Base-by-base conservation (phyloP, 2,888 invertebrate species). In the Platypus cylindrus region DNA sequence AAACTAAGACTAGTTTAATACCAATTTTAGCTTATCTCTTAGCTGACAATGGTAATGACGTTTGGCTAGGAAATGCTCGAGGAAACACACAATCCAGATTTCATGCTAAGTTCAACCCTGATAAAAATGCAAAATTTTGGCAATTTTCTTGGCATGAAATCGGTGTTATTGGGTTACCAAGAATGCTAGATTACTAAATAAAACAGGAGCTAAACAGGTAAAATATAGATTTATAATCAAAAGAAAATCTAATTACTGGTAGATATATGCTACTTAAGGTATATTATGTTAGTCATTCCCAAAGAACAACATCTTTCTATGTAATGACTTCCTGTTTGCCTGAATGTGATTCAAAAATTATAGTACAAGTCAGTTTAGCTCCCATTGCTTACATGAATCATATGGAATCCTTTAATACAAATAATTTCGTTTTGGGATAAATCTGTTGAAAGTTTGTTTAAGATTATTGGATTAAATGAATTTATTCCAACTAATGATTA, bases 241-340 rank as follows among this genome's bases (percentile, higher is more conserved):
- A n/a, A n/a, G n/a, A n/a, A n/a, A n/a, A n/a, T n/a, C n/a, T n/a
- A n/a, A n/a, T n/a, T n/a, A n/a, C n/a, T n/a, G n/a, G n/a, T n/a
- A n/a, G n/a, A n/a, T n/a, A n/a, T n/a, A n/a, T n/a, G n/a, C n/a
- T n/a, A n/a, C n/a, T 25, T 25, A n/a, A 20, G 29, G 49, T 90
- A 0, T 77, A 78, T 49, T 87, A 86, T 53, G 60, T 82, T 1
- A 89, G 87, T 0, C 84, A 87, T 54, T 89, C 85, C 0, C 75
- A 76, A 56, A 87, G 85, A 3, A 74, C 77, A 0, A 78, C 78
- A 0, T 50, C 62, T 2, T 79, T 77, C 54, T 80, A 69, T 51
- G 75, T 78, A 0, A 68, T 79, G 73, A 64, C 66, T 11, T 69
- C 75, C 1, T 61, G 71, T 33, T 58, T 61, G 9, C 76, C 80